Evolutionary conservation across 1,140 invertebrate genomes (phyloP).

Genomic region (Temnothorax longispinosus): DNA sequence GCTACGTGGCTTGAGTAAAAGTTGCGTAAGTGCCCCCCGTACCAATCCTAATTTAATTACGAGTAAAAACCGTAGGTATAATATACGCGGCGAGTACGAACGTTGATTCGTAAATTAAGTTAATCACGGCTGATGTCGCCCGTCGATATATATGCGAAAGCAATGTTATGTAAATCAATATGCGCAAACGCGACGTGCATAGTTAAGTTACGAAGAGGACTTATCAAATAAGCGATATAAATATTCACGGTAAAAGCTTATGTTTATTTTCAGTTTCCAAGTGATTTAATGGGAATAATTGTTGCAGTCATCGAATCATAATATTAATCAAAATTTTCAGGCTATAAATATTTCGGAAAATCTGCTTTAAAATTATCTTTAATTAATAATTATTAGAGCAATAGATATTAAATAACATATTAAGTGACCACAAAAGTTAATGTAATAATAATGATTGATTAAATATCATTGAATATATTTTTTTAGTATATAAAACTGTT

Average conservation of each 20-base stretch:
- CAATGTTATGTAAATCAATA: constrained; percentile 10
- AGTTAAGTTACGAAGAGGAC: neutral
- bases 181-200: neutral
- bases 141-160: neutral
- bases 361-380: neutral
- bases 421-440: neutral
- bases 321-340: neutral
- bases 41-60: constrained; percentile 34
- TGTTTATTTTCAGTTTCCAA: neutral
- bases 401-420: neutral
- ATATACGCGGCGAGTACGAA: neutral
- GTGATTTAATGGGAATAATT: neutral
- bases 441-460: neutral
- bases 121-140: neutral
- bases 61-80: neutral
- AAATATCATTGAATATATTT: neutral
- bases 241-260: neutral
- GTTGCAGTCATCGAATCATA: neutral
- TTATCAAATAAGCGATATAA: neutral
- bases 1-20: constrained; percentile 29
- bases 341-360: neutral
- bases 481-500: neutral
- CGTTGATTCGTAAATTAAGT: constrained; percentile 26
- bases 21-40: constrained; percentile 21
- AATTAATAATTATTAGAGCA: neutral